Base-by-base conservation (phyloP, 2,797 vertebrate genomes). In the Gastrophryne carolinensis region DNA sequence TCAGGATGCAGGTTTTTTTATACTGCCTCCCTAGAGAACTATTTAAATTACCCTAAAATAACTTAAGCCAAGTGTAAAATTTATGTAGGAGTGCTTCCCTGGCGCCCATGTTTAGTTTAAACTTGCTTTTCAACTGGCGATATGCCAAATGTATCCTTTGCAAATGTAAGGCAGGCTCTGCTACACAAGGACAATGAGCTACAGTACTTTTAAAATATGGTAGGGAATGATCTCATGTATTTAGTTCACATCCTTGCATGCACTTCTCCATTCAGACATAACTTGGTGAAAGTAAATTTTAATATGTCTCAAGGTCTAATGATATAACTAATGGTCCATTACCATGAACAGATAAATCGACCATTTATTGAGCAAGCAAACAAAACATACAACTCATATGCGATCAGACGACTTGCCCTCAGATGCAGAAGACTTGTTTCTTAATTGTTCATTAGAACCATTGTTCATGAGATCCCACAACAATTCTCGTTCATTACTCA, bases 31-130 rank as follows among this genome's bases (percentile, higher is more conserved):
- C 44, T 69, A 30, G 66, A 52, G 52, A 56, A 41, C 24, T 41
- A 23, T 69, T 44, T 56, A 69, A 57, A 56, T 44, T 69, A 57
- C 24, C 35, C 24, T 29, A 30, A 69, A 68, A 69, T 17, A 47
- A 9, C 23, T 69, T 19, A 69, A 19, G 66, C 66, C 52, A 69
- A 52, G 50, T 69, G 66, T 69, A 69, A 44, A 56, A 44, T 69
- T 69, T 39, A 69, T 69, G 35, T 50, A 21, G 35, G 34, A 69
- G 11, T 44, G 52, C n/a, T 69, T 69, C 35, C 24, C 12, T 69
- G 35, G 35, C 52, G 54, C 23, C 26, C 35, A 21, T 21, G n/a
- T 56, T 15, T 56, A 29, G 50, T 35, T 24, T 54, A 30, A 44
- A 69, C 15, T 6, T 44, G 52, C n/a, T 69, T 69, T 56, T 56